Evolutionary conservation across 2,888 invertebrate species (phyloP).

Genomic region (Cabera pusaria): DNA sequence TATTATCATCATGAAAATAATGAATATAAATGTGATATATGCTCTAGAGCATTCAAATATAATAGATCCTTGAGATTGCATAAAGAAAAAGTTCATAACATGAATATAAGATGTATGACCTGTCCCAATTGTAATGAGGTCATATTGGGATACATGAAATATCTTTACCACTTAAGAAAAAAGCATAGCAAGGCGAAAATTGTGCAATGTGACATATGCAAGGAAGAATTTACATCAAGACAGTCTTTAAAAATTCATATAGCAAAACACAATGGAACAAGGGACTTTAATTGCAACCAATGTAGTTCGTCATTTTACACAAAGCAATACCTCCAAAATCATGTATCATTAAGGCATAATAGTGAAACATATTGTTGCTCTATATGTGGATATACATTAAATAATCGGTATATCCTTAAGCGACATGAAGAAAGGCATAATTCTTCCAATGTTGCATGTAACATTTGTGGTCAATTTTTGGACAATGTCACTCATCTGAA

Average conservation of each 20-base stretch:
- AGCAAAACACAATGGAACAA: not conserved
- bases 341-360: not conserved
- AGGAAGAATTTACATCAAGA: not conserved
- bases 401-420: constrained; percentile 29
- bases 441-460: constrained; percentile 48
- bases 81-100: constrained; percentile 31
- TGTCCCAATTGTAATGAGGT: constrained; percentile 4
- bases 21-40: constrained; percentile 54
- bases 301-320: constrained; percentile 4
- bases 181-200: not conserved
- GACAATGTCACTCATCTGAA: constrained; percentile 44
- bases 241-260: not conserved
- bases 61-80: constrained; percentile 55
- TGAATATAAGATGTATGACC: constrained; percentile 1
- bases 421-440: constrained; percentile 53
- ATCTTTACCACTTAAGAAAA: constrained; percentile 1
- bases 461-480: constrained; percentile 57
- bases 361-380: not conserved
- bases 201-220: constrained; percentile 5
- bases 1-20: constrained; percentile 54
- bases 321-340: not conserved
- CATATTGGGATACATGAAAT: not conserved
- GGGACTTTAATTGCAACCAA: not conserved
- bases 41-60: constrained; percentile 53
- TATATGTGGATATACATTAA: constrained; percentile 3